These are phyloP conservation scores for Drosophila tripunctata DNA, from an alignment of 2,888 invertebrate species.

Conservation along the genomic window DNA sequence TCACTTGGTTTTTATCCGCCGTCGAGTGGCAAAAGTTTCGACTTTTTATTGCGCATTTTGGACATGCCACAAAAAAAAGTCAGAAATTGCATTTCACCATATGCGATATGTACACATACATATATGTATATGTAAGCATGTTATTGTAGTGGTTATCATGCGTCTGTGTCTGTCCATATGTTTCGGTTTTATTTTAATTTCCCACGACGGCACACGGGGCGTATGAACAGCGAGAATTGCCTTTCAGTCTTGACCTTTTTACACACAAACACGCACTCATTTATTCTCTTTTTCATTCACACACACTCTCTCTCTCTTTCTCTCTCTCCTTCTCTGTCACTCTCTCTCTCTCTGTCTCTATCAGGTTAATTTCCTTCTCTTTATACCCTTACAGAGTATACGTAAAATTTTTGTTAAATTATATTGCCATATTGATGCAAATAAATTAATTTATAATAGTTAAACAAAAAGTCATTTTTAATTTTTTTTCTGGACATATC, in stretches of 20 bases:
- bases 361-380: too few relatives aligned
- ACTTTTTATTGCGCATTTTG: constrained; percentile 53
- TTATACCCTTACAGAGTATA: too few relatives aligned
- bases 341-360: too few relatives aligned
- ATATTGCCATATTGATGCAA: too few relatives aligned
- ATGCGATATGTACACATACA: constrained; percentile 30
- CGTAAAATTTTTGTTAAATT: too few relatives aligned
- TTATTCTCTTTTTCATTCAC: neutral
- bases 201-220: constrained; percentile 64
- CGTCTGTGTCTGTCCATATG: constrained; percentile 15
- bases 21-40: constrained; percentile 36
- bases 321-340: too few relatives aligned
- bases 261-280: too few relatives aligned
- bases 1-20: constrained; percentile 47
- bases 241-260: constrained; percentile 24
- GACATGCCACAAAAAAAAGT: constrained; percentile 61
- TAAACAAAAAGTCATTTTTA: too few relatives aligned
- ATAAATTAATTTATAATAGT: too few relatives aligned
- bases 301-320: neutral
- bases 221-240: constrained; percentile 31
- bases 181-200: constrained; percentile 72
- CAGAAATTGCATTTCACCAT: constrained; percentile 65
- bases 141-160: too few relatives aligned
- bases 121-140: constrained; percentile 18
- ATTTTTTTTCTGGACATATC: too few relatives aligned